Conservation (phyloP, 2,888 invertebrate species). For the Microdon myrmicae region DNA sequence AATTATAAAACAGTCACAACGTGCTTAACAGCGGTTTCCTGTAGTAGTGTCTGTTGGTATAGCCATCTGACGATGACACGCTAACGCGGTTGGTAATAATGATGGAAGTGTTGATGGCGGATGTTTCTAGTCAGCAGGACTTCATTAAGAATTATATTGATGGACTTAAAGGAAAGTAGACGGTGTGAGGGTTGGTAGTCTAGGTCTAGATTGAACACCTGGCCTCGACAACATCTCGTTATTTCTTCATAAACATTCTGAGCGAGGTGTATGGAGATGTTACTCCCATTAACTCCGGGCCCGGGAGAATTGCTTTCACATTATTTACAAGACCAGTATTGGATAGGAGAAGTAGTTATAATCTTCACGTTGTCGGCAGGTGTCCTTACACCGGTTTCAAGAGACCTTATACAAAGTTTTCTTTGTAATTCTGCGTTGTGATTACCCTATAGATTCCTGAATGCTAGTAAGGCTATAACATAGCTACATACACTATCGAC, state of each 20-base stretch:
- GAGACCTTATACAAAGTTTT: too few relatives aligned
- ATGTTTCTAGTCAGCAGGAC: conserved; percentile 33
- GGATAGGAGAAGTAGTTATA: conserved; percentile 14
- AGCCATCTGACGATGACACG: conserved; percentile 20
- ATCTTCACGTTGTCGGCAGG: conserved; percentile 32
- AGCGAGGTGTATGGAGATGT: conserved; percentile 36
- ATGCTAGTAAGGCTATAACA: too few relatives aligned
- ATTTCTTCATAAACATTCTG: conserved; percentile 42
- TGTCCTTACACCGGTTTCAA: too few relatives aligned
- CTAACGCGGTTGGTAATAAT: conserved; percentile 25
- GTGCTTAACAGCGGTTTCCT: conserved; percentile 42
- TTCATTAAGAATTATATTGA: too few relatives aligned
- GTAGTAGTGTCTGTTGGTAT: conserved; percentile 10
- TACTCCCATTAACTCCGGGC: conserved; percentile 33
- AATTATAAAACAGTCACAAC: conserved; percentile 62
- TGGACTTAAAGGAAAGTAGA: too few relatives aligned
- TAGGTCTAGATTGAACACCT: conserved; percentile 26
- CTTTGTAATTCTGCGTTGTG: too few relatives aligned
- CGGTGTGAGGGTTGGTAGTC: conserved; percentile 6
- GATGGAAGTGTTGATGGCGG: conserved; percentile 50
- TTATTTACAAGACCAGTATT: conserved; percentile 21
- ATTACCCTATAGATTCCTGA: too few relatives aligned
- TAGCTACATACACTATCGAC: too few relatives aligned
- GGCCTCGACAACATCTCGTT: conserved; percentile 41
- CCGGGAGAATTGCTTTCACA: conserved; percentile 23